These are phyloP conservation scores for Eublepharis macularius DNA, from an alignment of 2,113 vertebrate genomes.

Conservation along the genomic window DNA sequence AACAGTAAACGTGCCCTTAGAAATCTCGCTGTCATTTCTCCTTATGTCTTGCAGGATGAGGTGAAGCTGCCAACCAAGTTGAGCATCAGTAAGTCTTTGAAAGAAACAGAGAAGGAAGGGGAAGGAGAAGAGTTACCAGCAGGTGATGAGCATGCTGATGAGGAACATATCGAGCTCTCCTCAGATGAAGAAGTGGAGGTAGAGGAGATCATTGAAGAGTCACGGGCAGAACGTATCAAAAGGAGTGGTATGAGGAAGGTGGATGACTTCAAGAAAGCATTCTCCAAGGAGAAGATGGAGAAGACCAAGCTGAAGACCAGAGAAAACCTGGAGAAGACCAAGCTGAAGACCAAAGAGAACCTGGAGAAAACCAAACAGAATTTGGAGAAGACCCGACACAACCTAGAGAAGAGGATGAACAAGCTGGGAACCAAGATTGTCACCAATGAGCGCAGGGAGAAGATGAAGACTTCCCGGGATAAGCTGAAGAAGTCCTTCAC, in stretches of 20 bases:
- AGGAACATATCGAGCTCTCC: slow-evolving; percentile 77
- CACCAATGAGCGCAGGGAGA: slow-evolving; percentile 87
- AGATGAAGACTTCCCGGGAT: slow-evolving; percentile 90
- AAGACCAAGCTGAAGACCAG: slow-evolving; percentile 90
- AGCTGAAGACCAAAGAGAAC: slow-evolving; percentile 92
- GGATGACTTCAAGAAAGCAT: slow-evolving; percentile 95
- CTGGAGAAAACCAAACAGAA: slow-evolving; percentile 96
- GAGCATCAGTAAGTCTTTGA: slow-evolving; percentile 85
- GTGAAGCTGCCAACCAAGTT: slow-evolving; percentile 89
- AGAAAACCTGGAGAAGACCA: slow-evolving; percentile 93
- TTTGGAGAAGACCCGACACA: slow-evolving; percentile 93
- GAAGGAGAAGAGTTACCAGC: slow-evolving; percentile 76
- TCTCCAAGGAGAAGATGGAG: slow-evolving; percentile 96
- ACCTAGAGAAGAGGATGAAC: slow-evolving; percentile 92
- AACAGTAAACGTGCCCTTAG: background rate
- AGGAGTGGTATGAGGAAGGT: slow-evolving; percentile 90
- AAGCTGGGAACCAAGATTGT: slow-evolving; percentile 93
- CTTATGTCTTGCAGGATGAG: slow-evolving; percentile 82
- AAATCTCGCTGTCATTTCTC: slow-evolving; percentile 41
- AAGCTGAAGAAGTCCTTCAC: slow-evolving; percentile 94
- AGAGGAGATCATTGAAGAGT: slow-evolving; percentile 93
- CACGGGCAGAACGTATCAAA: slow-evolving; percentile 91
- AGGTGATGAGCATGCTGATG: slow-evolving; percentile 80
- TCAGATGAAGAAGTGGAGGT: slow-evolving; percentile 93
- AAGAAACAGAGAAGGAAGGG: slow-evolving; percentile 77